Evolutionary conservation across 2,797 vertebrate genomes (phyloP), one percentile per base, ranked within the genome.

Genomic region (Microctenopoma lineatum): DNA sequence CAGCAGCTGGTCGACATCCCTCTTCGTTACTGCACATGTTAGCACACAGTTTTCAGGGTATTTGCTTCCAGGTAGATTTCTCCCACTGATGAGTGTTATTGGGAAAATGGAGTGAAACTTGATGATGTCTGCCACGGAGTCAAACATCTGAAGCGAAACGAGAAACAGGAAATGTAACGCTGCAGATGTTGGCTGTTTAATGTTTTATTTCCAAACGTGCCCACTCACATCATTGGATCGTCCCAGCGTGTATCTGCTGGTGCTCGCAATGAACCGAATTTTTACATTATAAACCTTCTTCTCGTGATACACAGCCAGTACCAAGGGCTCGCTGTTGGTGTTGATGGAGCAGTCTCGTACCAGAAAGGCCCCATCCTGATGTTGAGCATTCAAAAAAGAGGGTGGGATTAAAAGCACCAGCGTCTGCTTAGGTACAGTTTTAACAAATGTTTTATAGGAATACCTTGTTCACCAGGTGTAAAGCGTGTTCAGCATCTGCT

Each of bases 221-320:
- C 42, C 15, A 93, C 96, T 93, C 85, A 97, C 96, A 18, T 94
- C 85, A 0, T 93, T 92, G 74, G 95, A 95, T 74, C 94, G 81
- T 44, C 96, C 96, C 68, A 98, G 83, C 0, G 89, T 90, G 0
- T 94, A 98, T 72, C 96, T 94, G 47, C 80, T 72, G 54, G 44
- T 90, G 3, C 80, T 84, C 51, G 92, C 91, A 5, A 95, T 87
- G 79, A 94, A 97, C 38, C 96, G 95, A 42, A 98, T 95, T 87
- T 98, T 96, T 29, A 98, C 92, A 14, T 98, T 97, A 83, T 96
- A 98, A 26, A 98, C 96, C 84, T 90, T 95, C 81, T 91, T 94
- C 65, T 93, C 83, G 0, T 95, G 90, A 71, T 95, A 97, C 73
- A 98, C 89, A 1, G 91, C 93, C 90, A 98, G 67, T 14, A 98